Evolutionary conservation across 2,113 vertebrate species (phyloP), one percentile per base, ranked within the genome.

Genomic region (Tursiops truncatus): DNA sequence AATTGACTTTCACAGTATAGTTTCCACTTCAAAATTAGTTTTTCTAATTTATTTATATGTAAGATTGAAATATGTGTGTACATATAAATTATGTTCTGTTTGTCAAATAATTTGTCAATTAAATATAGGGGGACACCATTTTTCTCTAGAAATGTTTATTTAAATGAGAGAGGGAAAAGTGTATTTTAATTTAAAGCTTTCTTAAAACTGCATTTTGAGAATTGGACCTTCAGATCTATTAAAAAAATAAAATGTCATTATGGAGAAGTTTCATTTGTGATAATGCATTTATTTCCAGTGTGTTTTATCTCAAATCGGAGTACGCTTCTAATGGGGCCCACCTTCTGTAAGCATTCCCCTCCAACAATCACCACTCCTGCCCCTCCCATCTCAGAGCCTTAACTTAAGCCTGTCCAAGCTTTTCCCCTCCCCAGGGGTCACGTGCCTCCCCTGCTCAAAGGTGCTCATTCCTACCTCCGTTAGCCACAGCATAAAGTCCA

Each of bases 191-290:
- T 83, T 73, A 68, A 93, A 82, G 68, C 58, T 56, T 62, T 65
- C 60, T 79, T 93, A 53, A 91, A 87, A n/a, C 28, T 47, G 21
- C 53, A 94, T 74, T 93, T 38, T 74, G 26, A 96, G 92, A 62
- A 73, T 1, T 79, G 7, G 47, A 5, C 63, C n/a, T 84, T 92
- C 38, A 73, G 28, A 26, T 86, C 85, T 84, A 58, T 11, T 41
- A 74, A n/a, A 63, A 90, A 88, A 96, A 63, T 86, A 87, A 95
- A 86, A 36, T 5, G n/a, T 86, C 65, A 6, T 23, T n/a, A 17
- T 65, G 50, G 33, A 93, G 60, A 60, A 26, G 8, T 38, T 41
- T 91, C 8, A 11, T 67, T 62, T 58, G 76, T 73, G 53, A 31
- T 28, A 15, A 8, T 91, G 68, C 31, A 3, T 36, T 83, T 83